Evolutionary conservation across 2,888 invertebrate genomes (phyloP).

Genomic region (Coenonympha arcania): DNA sequence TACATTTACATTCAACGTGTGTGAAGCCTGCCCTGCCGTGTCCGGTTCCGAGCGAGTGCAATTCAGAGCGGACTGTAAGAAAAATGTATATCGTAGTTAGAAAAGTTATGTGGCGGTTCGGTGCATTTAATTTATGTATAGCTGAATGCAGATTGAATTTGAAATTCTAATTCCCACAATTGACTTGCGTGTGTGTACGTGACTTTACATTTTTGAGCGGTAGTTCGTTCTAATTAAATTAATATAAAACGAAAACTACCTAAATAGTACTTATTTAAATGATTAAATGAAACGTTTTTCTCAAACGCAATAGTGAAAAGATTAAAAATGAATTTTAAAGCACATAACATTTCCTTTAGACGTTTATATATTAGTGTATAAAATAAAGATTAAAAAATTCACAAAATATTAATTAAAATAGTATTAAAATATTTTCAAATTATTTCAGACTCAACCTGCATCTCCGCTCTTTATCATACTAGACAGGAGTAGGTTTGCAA

Average conservation of each 20-base stretch:
- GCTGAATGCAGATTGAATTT: slow-evolving; percentile 38
- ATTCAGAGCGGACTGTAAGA: slow-evolving; percentile 57
- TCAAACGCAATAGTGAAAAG: slow-evolving; percentile 7
- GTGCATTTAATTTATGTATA: slow-evolving; percentile 69
- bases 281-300: slow-evolving; percentile 6
- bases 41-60: slow-evolving; percentile 45
- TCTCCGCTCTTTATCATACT: slow-evolving; percentile 31
- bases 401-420: background rate
- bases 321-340: too few relatives aligned
- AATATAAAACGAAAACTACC: background rate
- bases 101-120: slow-evolving; percentile 64
- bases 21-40: slow-evolving; percentile 11
- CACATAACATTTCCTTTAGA: slow-evolving; percentile 13
- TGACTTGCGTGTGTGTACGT: slow-evolving; percentile 16
- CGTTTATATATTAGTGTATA: slow-evolving; percentile 1
- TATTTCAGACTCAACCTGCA: slow-evolving; percentile 35
- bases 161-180: slow-evolving; percentile 33
- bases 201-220: slow-evolving; percentile 3
- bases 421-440: slow-evolving; percentile 6
- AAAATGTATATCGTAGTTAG: slow-evolving; percentile 70
- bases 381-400: background rate
- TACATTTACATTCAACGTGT: background rate
- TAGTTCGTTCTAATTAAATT: background rate
- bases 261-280: background rate
- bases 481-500: slow-evolving; percentile 34